These are phyloP conservation scores for Molossus molossus DNA, from an alignment of 2,797 vertebrate genomes.

Conservation along the genomic window DNA sequence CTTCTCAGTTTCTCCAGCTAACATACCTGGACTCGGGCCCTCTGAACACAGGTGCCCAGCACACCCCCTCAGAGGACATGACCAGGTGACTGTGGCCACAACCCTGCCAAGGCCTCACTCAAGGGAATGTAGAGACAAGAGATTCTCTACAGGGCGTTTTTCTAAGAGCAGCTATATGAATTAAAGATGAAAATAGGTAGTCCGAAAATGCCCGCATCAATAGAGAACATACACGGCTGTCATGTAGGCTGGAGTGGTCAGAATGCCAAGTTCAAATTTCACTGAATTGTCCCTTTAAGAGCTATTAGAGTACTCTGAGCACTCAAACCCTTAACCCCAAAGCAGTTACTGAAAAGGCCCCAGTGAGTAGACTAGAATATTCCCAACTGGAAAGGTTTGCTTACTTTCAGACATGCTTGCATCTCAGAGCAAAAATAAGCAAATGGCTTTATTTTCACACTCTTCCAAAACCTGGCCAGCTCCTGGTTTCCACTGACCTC, in stretches of 20 bases:
- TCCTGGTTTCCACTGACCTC: not conserved
- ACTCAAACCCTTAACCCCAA: slow-evolving; percentile 44
- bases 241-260: not conserved
- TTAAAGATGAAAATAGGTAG: slow-evolving; percentile 57
- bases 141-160: not conserved
- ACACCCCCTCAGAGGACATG: not conserved
- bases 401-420: slow-evolving; percentile 8
- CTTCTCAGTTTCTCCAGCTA: not conserved
- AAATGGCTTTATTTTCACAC: slow-evolving; percentile 57
- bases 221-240: not conserved
- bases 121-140: not conserved
- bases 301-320: not conserved
- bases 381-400: slow-evolving; percentile 60
- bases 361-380: not conserved
- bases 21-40: not conserved
- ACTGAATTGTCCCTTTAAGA: slow-evolving; percentile 4
- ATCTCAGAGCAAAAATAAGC: slow-evolving; percentile 66
- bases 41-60: not conserved
- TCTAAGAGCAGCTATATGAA: slow-evolving; percentile 28
- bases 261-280: not conserved
- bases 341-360: slow-evolving; percentile 62
- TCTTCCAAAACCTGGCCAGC: not conserved
- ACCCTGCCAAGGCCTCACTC: not conserved
- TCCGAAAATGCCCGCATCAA: not conserved
- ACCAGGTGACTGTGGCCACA: not conserved